Percentiles rank a stretch among this genome's conserved stretches.
phyloP scores from a whole-genome alignment of 2,888 invertebrate species.

The Oxycera nigricornis region DNA sequence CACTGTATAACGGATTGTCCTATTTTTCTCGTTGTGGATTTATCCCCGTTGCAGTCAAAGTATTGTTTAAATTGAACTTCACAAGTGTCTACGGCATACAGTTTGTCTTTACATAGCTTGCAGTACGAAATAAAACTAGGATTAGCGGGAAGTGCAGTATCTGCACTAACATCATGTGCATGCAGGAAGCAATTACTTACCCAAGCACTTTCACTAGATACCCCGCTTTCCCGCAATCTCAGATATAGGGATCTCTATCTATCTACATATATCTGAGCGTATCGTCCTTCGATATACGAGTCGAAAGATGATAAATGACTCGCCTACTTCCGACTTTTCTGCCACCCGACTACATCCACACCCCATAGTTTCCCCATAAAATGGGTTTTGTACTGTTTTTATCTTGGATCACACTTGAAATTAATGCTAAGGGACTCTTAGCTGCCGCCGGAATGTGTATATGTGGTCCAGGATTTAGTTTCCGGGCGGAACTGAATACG shows the following conservation, averaged over 20 bases:
- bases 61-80: slow-evolving; percentile 22
- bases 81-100: slow-evolving; percentile 18
- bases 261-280: no score
- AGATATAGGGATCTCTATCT: slow-evolving; percentile 19
- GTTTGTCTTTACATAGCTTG: slow-evolving; percentile 23
- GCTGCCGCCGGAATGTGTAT: not conserved
- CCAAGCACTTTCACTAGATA: slow-evolving; percentile 21
- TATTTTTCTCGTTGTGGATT: no score
- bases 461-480: slow-evolving; percentile 1
- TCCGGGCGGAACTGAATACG: not conserved
- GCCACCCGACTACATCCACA: not conserved
- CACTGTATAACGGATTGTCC: no score
- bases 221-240: slow-evolving; percentile 11
- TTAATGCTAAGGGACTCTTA: slow-evolving; percentile 29
- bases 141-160: slow-evolving; percentile 38
- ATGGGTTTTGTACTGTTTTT: not conserved
- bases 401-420: not conserved
- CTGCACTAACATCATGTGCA: slow-evolving; percentile 34
- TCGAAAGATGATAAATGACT: slow-evolving; percentile 30
- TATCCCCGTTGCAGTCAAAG: slow-evolving; percentile 17
- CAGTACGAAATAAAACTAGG: slow-evolving; percentile 32
- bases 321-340: not conserved
- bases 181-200: slow-evolving; percentile 37
- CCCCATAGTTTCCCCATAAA: not conserved
- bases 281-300: slow-evolving; percentile 31